Base-by-base conservation (phyloP, 2,888 invertebrate species). In the Lasioglossum villosulum region DNA sequence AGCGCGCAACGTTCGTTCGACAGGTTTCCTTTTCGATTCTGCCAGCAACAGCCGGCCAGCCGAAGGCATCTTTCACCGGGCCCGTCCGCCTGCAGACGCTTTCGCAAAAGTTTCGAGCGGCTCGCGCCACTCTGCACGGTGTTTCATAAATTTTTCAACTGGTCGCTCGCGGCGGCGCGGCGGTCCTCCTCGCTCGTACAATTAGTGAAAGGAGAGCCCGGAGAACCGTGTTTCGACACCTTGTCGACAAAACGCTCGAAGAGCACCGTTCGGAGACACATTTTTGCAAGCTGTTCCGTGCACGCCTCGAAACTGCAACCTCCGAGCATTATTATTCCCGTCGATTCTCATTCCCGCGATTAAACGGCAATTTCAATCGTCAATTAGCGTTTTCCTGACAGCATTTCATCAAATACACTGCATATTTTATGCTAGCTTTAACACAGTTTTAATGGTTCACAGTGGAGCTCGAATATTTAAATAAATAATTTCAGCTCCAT, bases 171-270 rank as follows among this genome's bases (percentile, higher is more conserved):
- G 70, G n/a, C 39, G 68, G 79, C 39, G n/a, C 39, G 68, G 79
- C 39, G 70, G 70, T 70, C 70, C 70, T 70, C 63, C 72, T 30
- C 63, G 63, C 30, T 75, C 86, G 86, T 80, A 82, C 86, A 90
- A 90, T 90, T 90, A 90, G 88, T 90, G 90, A 90, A 90, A 90
- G 90, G 90, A 88, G 89, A 88, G 80, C 83, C 75, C 76, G 80
- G 39, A 37, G 70, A n/a, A 23, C n/a, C 30, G 68, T 66, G 80
- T 90, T 90, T 90, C 90, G 90, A 88, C 88, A 90, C 80, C 78
- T 81, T 71, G 85, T 74, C 88, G 85, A 88, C 87, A 76, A 90
- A 89, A 86, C 86, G 76, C 80, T 68, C 63, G 87, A 70, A 23
- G 72, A 37, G 27, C 59, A 59, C 59, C 16, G 59, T 27, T 34